Evolutionary conservation across 2,888 invertebrate genomes (phyloP), one percentile per base, ranked within the genome.

Genomic region (Pardosa pseudoannulata): DNA sequence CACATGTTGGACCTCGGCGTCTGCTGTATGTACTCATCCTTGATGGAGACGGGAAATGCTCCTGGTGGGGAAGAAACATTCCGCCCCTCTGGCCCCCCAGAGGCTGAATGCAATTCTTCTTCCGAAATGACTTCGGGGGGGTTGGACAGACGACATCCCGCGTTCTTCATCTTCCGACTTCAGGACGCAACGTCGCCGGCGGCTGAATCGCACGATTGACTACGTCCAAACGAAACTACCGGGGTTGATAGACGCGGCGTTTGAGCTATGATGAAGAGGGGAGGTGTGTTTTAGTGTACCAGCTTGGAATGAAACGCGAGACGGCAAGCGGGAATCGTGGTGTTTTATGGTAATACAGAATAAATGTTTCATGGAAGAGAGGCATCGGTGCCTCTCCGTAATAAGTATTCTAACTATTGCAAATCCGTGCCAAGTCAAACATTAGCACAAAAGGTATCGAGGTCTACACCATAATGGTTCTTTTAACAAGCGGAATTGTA

Each of bases 201-300:
- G 32, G 28, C n/a, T n/a, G 19, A 36, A 19, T n/a, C 19, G 19
- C n/a, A 19, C 67, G 67, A 67, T 67, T 67, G 36, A 31, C 67
- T 32, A 16, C 23, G 9, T 67, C 23, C 16, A 23, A 56, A 46
- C 2, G 2, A 16, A 56, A 56, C 16, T 46, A 11, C 36, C 16
- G 6, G n/a, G n/a, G 41, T 46, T 5, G 41, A 13, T 46, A 13
- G 41, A 46, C 13, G 41, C 16, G 16, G 41, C 2, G 16, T 46
- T 46, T 46, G 16, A 16, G 16, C 16, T 16, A 13, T 46, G 41
- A 13, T 5, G 36, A 11, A 36, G 36, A 36, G 11, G 5, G 36
- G 11, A 5, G 36, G 36, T 7, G 11, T 36, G 36, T n/a, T n/a
- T n/a, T n/a, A n/a, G n/a, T n/a, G n/a, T n/a, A n/a, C n/a, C n/a